phyloP scores from a whole-genome alignment of 2,888 invertebrate species.

The Drosophila birchii region DNA sequence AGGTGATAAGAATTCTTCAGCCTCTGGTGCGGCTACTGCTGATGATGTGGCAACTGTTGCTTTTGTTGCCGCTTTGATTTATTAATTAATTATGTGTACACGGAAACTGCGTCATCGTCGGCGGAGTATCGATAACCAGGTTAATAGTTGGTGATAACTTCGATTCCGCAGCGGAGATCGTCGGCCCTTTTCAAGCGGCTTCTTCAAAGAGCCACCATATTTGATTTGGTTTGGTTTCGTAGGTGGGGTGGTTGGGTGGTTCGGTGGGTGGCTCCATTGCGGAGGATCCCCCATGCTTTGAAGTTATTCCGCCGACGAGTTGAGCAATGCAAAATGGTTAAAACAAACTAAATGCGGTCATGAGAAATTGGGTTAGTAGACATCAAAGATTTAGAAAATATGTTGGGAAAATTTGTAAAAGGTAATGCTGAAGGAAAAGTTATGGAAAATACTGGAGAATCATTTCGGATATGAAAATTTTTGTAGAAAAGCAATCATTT shows the following conservation, averaged over 20 bases:
- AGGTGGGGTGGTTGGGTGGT: conserved; percentile 11
- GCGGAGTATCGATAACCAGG: conserved; percentile 51
- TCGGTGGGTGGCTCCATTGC: conserved; percentile 28
- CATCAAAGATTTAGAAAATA: neutral
- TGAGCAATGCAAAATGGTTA: conserved; percentile 18
- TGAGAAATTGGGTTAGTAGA: conserved; percentile 5
- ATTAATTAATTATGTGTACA: conserved; percentile 74
- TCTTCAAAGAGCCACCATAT: conserved; percentile 63
- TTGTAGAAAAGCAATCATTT: neutral
- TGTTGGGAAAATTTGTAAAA: neutral
- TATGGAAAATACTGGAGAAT: neutral
- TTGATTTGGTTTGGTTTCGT: conserved; percentile 54
- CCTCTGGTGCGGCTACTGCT: conserved; percentile 31
- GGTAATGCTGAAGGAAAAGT: neutral
- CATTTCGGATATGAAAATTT: no score
- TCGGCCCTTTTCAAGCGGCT: conserved; percentile 53
- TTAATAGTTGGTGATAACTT: conserved; percentile 42
- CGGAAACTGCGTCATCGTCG: conserved; percentile 67
- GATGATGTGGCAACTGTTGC: conserved; percentile 54
- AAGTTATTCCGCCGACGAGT: conserved; percentile 62
- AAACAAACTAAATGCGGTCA: neutral
- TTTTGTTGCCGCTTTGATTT: conserved; percentile 69
- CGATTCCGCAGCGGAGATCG: conserved; percentile 52
- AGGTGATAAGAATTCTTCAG: conserved; percentile 48
- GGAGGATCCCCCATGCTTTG: conserved; percentile 52